These are phyloP conservation scores for Bagarius yarrelli DNA, from an alignment of 2,113 vertebrate species.

Conservation along the genomic window DNA sequence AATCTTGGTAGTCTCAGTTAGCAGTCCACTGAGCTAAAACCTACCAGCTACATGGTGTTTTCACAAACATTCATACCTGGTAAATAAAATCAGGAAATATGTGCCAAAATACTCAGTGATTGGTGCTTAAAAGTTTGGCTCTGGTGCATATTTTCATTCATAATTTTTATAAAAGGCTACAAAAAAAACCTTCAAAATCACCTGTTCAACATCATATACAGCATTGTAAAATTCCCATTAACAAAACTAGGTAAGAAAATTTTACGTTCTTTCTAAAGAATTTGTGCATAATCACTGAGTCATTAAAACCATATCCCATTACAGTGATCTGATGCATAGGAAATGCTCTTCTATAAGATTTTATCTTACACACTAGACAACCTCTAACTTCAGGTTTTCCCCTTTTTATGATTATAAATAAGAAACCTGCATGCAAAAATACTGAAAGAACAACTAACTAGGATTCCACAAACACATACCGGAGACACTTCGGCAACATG, in stretches of 20 bases:
- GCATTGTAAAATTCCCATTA: not conserved
- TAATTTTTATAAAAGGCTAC: not conserved
- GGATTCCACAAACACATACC: not conserved
- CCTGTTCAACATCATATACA: not conserved
- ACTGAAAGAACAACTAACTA: not conserved
- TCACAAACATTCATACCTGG: no score
- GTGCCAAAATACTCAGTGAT: no score
- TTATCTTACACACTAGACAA: not conserved
- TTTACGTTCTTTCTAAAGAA: not conserved
- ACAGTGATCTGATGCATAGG: not conserved
- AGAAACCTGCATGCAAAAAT: not conserved
- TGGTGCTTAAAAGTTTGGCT: no score
- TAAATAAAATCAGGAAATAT: no score
- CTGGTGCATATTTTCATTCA: not conserved
- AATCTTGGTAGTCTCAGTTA: no score
- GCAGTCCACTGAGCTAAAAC: no score
- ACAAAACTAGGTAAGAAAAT: not conserved
- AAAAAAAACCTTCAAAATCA: not conserved
- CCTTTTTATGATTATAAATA: constrained; percentile 7
- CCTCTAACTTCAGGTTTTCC: not conserved
- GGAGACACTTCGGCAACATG: constrained; percentile 16
- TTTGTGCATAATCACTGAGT: not conserved
- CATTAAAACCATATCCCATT: not conserved
- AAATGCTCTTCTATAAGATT: not conserved
- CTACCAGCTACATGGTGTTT: no score